These are phyloP conservation scores for Galaxea fascicularis DNA, from an alignment of 92 coral and sea anemone species.

Conservation along the genomic window DNA sequence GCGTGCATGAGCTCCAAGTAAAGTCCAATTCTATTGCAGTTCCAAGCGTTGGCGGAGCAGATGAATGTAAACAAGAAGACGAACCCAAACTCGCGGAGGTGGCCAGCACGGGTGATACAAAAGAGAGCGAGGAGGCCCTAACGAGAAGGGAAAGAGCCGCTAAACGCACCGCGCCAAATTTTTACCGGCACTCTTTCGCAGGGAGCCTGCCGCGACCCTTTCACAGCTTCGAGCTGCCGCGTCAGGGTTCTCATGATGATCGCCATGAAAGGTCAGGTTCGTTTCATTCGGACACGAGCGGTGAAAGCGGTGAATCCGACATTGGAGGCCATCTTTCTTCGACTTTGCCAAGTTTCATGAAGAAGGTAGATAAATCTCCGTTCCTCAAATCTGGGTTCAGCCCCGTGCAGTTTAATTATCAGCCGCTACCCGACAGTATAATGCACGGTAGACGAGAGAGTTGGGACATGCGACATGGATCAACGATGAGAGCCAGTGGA, in stretches of 20 bases:
- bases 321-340: neutral
- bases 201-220: conserved; percentile 69
- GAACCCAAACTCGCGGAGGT: neutral
- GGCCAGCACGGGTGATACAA: neutral
- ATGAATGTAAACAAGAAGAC: neutral
- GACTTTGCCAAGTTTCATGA: conserved; percentile 16
- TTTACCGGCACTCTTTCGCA: conserved; percentile 67
- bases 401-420: conserved; percentile 41
- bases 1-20: conserved; percentile 7
- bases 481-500: neutral
- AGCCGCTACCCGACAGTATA: conserved; percentile 51
- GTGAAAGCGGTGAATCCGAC: conserved; percentile 32
- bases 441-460: conserved; percentile 11
- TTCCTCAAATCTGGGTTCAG: conserved; percentile 30
- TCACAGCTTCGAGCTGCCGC: conserved; percentile 23
- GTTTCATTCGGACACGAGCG: conserved; percentile 31
- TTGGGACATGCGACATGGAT: conserved; percentile 13
- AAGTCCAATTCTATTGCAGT: neutral
- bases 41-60: neutral
- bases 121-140: conserved; percentile 3
- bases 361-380: conserved; percentile 9
- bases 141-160: conserved; percentile 30
- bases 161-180: conserved; percentile 54
- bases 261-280: conserved; percentile 32
- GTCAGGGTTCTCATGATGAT: conserved; percentile 25